Conservation (phyloP, 2,888 invertebrate genomes). For the Fissipunctia ypsillon region DNA sequence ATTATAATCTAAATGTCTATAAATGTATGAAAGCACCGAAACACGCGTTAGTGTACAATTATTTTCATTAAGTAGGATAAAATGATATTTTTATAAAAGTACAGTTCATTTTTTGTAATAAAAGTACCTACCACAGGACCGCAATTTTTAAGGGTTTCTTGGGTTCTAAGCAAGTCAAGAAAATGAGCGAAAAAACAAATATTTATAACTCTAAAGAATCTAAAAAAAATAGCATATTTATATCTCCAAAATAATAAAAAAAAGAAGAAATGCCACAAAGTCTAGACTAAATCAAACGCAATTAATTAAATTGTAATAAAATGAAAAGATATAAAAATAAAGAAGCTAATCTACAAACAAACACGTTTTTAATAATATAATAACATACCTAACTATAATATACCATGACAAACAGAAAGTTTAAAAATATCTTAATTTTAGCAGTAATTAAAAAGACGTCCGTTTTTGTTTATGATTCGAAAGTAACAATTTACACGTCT, state of each 20-base stretch:
- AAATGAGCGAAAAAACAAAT: background rate
- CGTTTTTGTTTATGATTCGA: conserved; percentile 18
- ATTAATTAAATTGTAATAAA: background rate
- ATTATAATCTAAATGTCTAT: conserved; percentile 38
- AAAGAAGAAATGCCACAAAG: background rate
- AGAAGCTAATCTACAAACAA: background rate
- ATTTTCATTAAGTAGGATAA: background rate
- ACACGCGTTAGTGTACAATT: background rate
- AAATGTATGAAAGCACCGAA: conserved; percentile 15
- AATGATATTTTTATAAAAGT: background rate
- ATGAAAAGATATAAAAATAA: background rate
- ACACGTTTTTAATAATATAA: too few relatives aligned
- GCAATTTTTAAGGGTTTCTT: background rate
- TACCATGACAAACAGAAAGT: background rate
- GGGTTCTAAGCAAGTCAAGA: background rate
- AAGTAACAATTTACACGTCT: conserved; percentile 33
- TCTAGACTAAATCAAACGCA: background rate
- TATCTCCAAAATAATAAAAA: background rate
- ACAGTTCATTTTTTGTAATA: background rate
- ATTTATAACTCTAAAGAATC: background rate
- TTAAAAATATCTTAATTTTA: background rate
- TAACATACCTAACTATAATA: conserved; percentile 6
- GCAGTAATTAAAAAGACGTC: conserved; percentile 24
- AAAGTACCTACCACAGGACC: background rate
- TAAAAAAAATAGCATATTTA: background rate